phyloP scores from a whole-genome alignment of 1,140 invertebrate species.

The Caenorhabditis remanei region DNA sequence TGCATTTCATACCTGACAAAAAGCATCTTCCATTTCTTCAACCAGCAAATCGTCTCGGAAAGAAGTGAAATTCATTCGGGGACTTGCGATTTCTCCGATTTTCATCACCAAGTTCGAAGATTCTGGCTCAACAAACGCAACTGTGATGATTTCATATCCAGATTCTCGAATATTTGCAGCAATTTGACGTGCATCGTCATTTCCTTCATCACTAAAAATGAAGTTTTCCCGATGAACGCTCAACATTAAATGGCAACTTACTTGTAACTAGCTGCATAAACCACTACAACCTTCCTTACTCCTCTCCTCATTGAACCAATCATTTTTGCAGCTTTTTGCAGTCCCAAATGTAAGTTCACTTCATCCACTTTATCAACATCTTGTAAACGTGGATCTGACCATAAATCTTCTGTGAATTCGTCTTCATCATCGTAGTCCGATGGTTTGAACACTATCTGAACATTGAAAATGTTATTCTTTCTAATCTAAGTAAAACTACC shows the following conservation, averaged over 20 bases:
- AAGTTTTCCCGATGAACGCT: no score
- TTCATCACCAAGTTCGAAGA: slow-evolving; percentile 14
- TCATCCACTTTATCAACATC: slow-evolving; percentile 22
- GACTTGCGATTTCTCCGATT: slow-evolving; percentile 3
- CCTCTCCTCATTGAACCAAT: slow-evolving; percentile 14
- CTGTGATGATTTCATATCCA: slow-evolving; percentile 12
- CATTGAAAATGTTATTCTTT: background rate
- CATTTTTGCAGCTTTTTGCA: slow-evolving; percentile 24
- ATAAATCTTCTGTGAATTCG: slow-evolving; percentile 34
- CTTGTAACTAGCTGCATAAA: slow-evolving; percentile 46
- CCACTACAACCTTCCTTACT: slow-evolving; percentile 17
- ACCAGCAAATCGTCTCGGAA: slow-evolving; percentile 15
- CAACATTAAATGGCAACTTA: background rate
- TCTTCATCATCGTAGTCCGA: slow-evolving; percentile 15
- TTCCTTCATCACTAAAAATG: slow-evolving; percentile 25
- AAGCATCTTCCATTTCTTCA: slow-evolving; percentile 24
- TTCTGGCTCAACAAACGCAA: slow-evolving; percentile 25
- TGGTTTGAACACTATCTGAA: slow-evolving; percentile 28
- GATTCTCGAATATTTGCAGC: slow-evolving; percentile 23
- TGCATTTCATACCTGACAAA: background rate
- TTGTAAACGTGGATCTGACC: slow-evolving; percentile 15
- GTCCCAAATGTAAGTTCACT: slow-evolving; percentile 23
- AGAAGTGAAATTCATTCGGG: slow-evolving; percentile 34
- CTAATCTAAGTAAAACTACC: background rate
- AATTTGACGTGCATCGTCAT: slow-evolving; percentile 16